Percentiles rank a stretch among this genome's conserved stretches.
These are phyloP conservation scores for Thaumatotibia leucotreta DNA, from an alignment of 1,140 invertebrate genomes.

Conservation along the genomic window DNA sequence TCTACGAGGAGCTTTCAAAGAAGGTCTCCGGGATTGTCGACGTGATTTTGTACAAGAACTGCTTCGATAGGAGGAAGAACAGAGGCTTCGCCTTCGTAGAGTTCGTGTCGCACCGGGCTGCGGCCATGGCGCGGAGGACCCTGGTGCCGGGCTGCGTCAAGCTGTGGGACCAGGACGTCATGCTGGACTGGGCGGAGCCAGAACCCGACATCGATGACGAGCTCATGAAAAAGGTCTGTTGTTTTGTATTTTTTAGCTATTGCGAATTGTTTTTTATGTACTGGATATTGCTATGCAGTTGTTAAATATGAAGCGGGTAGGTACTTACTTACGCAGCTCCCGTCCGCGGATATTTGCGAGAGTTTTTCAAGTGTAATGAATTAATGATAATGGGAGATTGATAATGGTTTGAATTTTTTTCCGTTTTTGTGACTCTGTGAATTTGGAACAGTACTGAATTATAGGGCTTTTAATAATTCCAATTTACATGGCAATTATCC, in stretches of 20 bases:
- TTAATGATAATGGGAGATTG: too few relatives aligned
- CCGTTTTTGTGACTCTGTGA: too few relatives aligned
- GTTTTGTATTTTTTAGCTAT: constrained; percentile 26
- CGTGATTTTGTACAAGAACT: constrained; percentile 86
- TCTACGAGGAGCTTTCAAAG: constrained; percentile 82
- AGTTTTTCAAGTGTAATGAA: too few relatives aligned
- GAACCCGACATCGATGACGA: constrained; percentile 86
- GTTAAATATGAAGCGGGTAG: not conserved
- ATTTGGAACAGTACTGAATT: too few relatives aligned
- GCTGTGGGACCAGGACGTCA: constrained; percentile 84
- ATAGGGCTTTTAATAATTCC: too few relatives aligned
- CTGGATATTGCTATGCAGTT: not conserved
- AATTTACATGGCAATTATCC: too few relatives aligned
- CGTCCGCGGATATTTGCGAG: too few relatives aligned
- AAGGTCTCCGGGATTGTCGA: constrained; percentile 81
- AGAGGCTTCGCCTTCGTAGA: constrained; percentile 92
- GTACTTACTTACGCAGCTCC: too few relatives aligned
- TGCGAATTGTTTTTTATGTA: constrained; percentile 22
- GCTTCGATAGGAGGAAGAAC: constrained; percentile 82
- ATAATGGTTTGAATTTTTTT: too few relatives aligned
- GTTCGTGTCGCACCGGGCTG: constrained; percentile 86
- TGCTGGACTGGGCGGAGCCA: constrained; percentile 93
- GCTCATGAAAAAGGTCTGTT: constrained; percentile 81
- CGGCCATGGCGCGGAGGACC: constrained; percentile 87
- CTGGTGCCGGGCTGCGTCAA: constrained; percentile 84